phyloP scores from a whole-genome alignment of 1,140 invertebrate species.

The Drosophila sucinea region DNA sequence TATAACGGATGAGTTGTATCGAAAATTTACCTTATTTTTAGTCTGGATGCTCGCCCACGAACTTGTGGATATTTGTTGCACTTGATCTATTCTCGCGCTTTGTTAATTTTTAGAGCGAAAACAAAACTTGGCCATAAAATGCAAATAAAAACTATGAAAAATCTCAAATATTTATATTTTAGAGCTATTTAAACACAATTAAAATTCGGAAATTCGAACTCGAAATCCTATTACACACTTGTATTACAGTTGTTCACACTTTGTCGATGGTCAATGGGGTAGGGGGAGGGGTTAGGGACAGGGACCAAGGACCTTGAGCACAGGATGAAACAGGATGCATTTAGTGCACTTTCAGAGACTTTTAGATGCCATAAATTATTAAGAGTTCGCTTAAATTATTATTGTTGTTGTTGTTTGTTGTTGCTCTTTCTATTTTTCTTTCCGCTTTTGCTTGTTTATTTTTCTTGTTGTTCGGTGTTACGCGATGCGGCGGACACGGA shows the following conservation, averaged over 20 bases:
- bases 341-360: slow-evolving; percentile 1
- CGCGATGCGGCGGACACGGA: slow-evolving; percentile 20
- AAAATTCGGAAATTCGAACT: slow-evolving; percentile 1
- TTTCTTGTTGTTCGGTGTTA: not conserved
- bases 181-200: slow-evolving; percentile 14
- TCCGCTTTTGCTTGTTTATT: not conserved
- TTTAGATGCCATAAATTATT: not conserved
- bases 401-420: not conserved
- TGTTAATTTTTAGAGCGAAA: slow-evolving; percentile 10
- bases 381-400: not conserved
- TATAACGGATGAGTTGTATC: not conserved
- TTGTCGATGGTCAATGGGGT: not conserved
- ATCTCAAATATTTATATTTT: slow-evolving; percentile 3
- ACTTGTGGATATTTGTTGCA: slow-evolving; percentile 21
- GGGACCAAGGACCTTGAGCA: not conserved
- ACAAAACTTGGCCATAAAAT: slow-evolving; percentile 5
- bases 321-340: slow-evolving; percentile 2
- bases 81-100: slow-evolving; percentile 20
- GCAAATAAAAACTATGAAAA: slow-evolving; percentile 3
- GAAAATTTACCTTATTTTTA: slow-evolving; percentile 50
- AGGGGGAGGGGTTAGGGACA: not conserved
- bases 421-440: slow-evolving; percentile 10
- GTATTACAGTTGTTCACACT: not conserved
- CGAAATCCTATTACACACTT: not conserved
- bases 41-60: not conserved